Evolutionary conservation across 1,140 invertebrate genomes (phyloP), one percentile per base, ranked within the genome.

Genomic region (Drepana arcuata): DNA sequence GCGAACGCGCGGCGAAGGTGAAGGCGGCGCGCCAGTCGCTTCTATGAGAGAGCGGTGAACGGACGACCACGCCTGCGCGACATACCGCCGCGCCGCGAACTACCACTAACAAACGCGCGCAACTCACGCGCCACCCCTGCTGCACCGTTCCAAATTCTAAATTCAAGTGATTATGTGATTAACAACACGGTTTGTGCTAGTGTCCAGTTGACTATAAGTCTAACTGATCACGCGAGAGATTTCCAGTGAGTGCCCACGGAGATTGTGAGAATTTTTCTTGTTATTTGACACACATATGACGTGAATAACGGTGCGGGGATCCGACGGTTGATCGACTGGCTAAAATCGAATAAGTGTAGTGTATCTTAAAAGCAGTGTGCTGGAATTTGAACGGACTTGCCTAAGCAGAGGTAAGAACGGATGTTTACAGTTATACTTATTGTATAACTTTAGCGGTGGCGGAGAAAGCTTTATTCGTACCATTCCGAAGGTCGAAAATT

Each of bases 351-450:
- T 62, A 59, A 73, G 73, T 77, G 71, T 60, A 68, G 77, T 81
- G 73, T 71, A 57, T 72, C 58, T 69, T 59, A 59, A 65, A 49
- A 69, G 52, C 70, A 57, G 64, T 77, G 71, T 70, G 57, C 62
- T 62, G 68, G 70, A 78, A 73, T 78, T 74, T 81, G 75, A 74
- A 79, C 77, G 77, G 74, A 81, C 63, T 78, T 71, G 66, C 59
- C 64, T 65, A 63, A 75, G 62, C 50, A 63, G 45, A 81, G 74
- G 74, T 81, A 79, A 81, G 71, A 71, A 56, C 63, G 69, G 63
- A 78, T 77, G 62, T 79, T 81, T 71, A 81, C 77, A 73, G 74
- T 77, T 81, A 81, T 63, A 60, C 50, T 63, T 75, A 74, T 81
- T 79, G 74, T 81, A 66, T 81, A 80, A 80, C 56, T 51, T 58